phyloP scores from a whole-genome alignment of 2,797 vertebrate species.

The Tinamus major region DNA sequence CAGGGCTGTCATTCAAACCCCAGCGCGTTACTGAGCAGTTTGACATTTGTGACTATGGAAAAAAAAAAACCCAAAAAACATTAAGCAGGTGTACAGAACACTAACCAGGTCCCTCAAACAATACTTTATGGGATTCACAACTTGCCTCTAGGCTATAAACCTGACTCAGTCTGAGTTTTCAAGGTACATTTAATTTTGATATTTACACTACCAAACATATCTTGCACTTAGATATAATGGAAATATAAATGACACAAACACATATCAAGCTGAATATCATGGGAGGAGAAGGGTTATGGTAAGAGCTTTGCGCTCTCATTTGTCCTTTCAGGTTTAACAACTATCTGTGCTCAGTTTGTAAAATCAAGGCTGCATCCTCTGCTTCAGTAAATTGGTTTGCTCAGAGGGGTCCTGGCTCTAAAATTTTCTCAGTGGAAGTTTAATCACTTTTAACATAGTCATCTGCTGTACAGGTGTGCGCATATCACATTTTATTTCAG shows the following conservation, averaged over 20 bases:
- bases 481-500: constrained; percentile 72
- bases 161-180: constrained; percentile 75
- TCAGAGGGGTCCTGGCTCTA: not conserved
- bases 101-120: constrained; percentile 84
- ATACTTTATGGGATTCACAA: constrained; percentile 85
- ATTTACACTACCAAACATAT: constrained; percentile 57
- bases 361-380: constrained; percentile 25
- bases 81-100: constrained; percentile 86
- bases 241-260: constrained; percentile 37
- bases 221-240: constrained; percentile 15
- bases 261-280: constrained; percentile 20
- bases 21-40: constrained; percentile 79
- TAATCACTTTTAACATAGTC: constrained; percentile 69
- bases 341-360: constrained; percentile 28
- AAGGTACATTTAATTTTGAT: constrained; percentile 76
- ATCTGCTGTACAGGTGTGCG: constrained; percentile 82
- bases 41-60: constrained; percentile 84
- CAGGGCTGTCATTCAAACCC: constrained; percentile 82
- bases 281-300: not conserved
- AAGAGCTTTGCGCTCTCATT: not conserved
- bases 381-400: not conserved
- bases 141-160: constrained; percentile 81
- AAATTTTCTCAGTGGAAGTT: constrained; percentile 20
- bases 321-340: constrained; percentile 3
- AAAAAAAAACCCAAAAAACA: constrained; percentile 74